Conservation (phyloP, 2,113 vertebrate genomes). For the Vireo altiloquus region DNA sequence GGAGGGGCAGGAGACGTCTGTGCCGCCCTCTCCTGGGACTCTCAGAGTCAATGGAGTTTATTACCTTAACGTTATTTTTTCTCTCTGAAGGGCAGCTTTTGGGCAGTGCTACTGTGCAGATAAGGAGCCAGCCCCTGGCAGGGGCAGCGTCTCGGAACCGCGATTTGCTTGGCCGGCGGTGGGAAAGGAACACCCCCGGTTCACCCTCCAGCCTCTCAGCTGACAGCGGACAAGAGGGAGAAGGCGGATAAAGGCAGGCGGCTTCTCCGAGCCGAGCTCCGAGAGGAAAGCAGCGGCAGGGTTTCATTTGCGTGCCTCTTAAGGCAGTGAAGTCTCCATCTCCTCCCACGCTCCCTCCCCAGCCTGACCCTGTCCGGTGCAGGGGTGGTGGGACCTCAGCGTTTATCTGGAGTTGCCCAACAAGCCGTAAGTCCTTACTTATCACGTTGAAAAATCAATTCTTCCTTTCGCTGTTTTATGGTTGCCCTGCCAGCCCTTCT, state of each 20-base stretch:
- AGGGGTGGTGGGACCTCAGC: neutral
- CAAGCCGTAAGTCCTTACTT: constrained; percentile 28
- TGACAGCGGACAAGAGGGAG: neutral
- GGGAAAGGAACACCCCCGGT: neutral
- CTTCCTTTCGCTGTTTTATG: neutral
- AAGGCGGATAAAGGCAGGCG: neutral
- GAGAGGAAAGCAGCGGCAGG: neutral
- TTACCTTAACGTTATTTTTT: constrained; percentile 12
- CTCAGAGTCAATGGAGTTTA: neutral
- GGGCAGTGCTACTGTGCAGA: neutral
- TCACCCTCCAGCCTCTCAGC: neutral
- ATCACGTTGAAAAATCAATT: neutral
- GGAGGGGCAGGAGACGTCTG: neutral
- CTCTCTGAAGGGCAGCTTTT: constrained; percentile 3
- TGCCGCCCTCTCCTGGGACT: neutral
- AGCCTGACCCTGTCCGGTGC: neutral
- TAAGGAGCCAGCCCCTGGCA: neutral
- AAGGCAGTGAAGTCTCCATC: constrained; percentile 51
- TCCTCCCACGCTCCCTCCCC: constrained; percentile 23
- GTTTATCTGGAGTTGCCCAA: neutral
- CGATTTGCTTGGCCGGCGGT: neutral
- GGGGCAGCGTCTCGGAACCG: neutral
- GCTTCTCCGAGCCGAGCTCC: neutral
- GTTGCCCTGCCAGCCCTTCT: neutral
- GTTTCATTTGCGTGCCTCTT: constrained; percentile 40